phyloP scores from a whole-genome alignment of 2,888 invertebrate species.

The Pammene fasciana region DNA sequence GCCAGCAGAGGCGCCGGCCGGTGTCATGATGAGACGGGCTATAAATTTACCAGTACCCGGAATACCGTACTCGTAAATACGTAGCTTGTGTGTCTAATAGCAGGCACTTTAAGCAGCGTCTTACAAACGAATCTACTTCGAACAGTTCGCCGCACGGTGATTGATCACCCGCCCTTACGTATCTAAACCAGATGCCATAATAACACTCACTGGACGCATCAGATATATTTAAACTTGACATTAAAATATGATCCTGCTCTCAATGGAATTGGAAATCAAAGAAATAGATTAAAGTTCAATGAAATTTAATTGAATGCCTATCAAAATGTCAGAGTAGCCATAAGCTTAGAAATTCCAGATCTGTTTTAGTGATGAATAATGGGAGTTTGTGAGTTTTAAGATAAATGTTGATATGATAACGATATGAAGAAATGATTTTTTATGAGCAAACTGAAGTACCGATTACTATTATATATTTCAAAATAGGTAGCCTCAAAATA shows the following conservation, averaged over 20 bases:
- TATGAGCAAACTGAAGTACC: conserved; percentile 3
- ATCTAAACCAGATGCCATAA: conserved; percentile 48
- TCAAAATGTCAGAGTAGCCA: conserved; percentile 54
- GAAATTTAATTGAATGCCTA: conserved; percentile 59
- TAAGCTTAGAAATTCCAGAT: conserved; percentile 45
- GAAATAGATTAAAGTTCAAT: conserved; percentile 55
- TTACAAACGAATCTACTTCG: conserved; percentile 39
- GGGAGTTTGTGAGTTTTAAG: conserved; percentile 16
- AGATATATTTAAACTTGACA: conserved; percentile 41
- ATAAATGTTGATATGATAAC: conserved; percentile 17
- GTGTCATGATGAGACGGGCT: conserved; percentile 46
- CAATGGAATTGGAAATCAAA: conserved; percentile 45
- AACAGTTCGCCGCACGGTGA: conserved; percentile 47
- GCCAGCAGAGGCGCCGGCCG: conserved; percentile 45
- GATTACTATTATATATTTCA: too few relatives aligned
- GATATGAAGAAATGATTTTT: too few relatives aligned
- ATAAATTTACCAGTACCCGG: conserved; percentile 46
- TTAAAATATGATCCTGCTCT: conserved; percentile 32
- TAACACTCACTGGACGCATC: conserved; percentile 44
- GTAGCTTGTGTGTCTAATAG: conserved; percentile 26
- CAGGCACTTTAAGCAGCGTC: conserved; percentile 43
- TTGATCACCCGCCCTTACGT: conserved; percentile 51
- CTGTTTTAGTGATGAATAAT: conserved; percentile 50
- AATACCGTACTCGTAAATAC: conserved; percentile 41
- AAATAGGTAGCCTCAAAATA: too few relatives aligned